Conservation (phyloP, 1,140 invertebrate species). For the Eriosoma lanigerum region DNA sequence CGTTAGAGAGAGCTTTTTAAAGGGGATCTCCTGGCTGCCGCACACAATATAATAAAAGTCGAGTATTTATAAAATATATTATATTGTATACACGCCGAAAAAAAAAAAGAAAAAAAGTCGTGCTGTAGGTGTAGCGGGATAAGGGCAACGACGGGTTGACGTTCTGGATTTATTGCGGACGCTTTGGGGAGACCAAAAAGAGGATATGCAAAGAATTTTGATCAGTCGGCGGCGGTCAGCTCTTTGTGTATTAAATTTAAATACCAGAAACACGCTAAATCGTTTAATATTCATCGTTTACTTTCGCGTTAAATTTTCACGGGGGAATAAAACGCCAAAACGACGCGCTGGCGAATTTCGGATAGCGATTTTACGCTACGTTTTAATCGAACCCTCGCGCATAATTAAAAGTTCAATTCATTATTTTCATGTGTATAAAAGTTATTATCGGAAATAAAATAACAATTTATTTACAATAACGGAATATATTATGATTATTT, state of each 20-base stretch:
- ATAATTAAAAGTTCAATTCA: neutral
- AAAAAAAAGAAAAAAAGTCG: too few relatives aligned
- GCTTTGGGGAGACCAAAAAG: neutral
- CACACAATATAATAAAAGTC: slow-evolving; percentile 9
- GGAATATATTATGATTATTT: too few relatives aligned
- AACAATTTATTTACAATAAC: too few relatives aligned
- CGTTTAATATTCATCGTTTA: slow-evolving; percentile 32
- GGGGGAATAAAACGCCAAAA: neutral
- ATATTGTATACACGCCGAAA: too few relatives aligned
- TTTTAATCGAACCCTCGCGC: neutral
- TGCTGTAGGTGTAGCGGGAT: neutral
- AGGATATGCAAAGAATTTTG: slow-evolving; percentile 37
- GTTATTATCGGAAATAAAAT: too few relatives aligned
- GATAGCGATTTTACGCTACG: too few relatives aligned
- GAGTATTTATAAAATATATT: neutral
- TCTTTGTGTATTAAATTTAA: slow-evolving; percentile 31
- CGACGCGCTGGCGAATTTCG: neutral
- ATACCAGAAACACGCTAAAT: neutral
- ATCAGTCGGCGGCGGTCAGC: slow-evolving; percentile 3
- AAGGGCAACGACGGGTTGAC: slow-evolving; percentile 26
- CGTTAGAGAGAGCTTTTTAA: slow-evolving; percentile 13
- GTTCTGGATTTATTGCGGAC: slow-evolving; percentile 32
- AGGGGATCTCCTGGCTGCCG: neutral
- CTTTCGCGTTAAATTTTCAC: neutral
- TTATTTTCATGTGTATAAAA: neutral